These are phyloP conservation scores for Drosophila nigrodunni DNA, from an alignment of 1,140 invertebrate genomes.

Conservation along the genomic window DNA sequence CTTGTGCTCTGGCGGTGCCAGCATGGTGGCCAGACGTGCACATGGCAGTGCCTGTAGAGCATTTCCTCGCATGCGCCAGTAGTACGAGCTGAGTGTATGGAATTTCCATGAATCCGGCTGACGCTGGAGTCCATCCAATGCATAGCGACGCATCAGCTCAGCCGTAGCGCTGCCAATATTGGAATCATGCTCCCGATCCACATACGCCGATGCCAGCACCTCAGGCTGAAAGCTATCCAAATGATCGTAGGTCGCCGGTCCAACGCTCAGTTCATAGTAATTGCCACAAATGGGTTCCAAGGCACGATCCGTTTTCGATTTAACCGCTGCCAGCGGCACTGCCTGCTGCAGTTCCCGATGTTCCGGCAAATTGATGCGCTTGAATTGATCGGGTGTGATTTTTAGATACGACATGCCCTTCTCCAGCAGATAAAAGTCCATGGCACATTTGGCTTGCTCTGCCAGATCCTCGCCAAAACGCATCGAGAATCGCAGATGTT, in stretches of 20 bases:
- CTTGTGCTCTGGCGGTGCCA: conserved; percentile 90
- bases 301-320: conserved; percentile 18
- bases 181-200: conserved; percentile 87
- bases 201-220: conserved; percentile 87
- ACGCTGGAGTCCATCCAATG: conserved; percentile 87
- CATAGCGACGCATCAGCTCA: conserved; percentile 82
- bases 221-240: conserved; percentile 90
- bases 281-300: conserved; percentile 88
- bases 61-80: conserved; percentile 93
- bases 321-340: conserved; percentile 21
- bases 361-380: conserved; percentile 68
- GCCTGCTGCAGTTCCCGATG: conserved; percentile 45
- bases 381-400: conserved; percentile 68
- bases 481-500: conserved; percentile 74
- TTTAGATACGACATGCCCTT: conserved; percentile 71
- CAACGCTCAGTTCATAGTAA: conserved; percentile 78
- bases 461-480: conserved; percentile 75
- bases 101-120: conserved; percentile 93
- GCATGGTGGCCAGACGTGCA: conserved; percentile 90
- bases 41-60: conserved; percentile 93
- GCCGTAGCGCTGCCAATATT: conserved; percentile 88
- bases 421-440: conserved; percentile 75
- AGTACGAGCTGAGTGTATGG: conserved; percentile 93
- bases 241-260: conserved; percentile 90
- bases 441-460: conserved; percentile 77